Percentiles rank a stretch among this genome's conserved stretches.
phyloP scores from a whole-genome alignment of 2,888 invertebrate genomes.

The Pomacea canaliculata region DNA sequence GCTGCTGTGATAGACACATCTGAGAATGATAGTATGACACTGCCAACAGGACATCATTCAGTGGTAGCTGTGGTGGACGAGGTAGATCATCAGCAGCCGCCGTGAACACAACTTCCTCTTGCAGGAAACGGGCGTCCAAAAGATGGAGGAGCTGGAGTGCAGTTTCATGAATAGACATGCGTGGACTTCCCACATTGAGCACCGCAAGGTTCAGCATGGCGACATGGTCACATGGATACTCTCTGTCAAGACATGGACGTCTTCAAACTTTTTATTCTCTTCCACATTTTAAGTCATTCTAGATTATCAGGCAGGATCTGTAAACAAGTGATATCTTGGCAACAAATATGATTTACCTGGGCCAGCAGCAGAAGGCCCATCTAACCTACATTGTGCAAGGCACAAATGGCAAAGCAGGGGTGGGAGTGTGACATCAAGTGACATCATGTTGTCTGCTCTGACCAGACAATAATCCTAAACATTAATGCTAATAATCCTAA shows the following conservation, averaged over 20 bases:
- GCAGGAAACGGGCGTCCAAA: conserved; percentile 95
- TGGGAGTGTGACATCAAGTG: too few relatives aligned
- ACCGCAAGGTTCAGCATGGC: conserved; percentile 97
- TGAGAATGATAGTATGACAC: conserved; percentile 92
- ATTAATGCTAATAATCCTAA: too few relatives aligned
- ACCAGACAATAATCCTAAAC: too few relatives aligned
- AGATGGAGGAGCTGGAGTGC: conserved; percentile 92
- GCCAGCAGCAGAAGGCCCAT: too few relatives aligned
- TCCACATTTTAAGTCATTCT: background rate
- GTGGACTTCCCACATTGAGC: conserved; percentile 94
- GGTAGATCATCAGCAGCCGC: conserved; percentile 47
- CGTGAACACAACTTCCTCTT: conserved; percentile 71
- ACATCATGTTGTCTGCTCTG: too few relatives aligned
- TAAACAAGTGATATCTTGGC: background rate
- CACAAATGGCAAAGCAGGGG: too few relatives aligned
- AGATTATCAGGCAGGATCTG: background rate
- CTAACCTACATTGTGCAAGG: too few relatives aligned
- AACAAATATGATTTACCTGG: background rate
- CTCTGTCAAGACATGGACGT: conserved; percentile 50
- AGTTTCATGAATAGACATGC: conserved; percentile 91
- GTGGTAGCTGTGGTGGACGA: conserved; percentile 67
- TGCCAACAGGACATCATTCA: conserved; percentile 81
- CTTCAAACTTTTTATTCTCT: background rate
- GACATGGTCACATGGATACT: conserved; percentile 82
- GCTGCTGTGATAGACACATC: conserved; percentile 89